Evolutionary conservation across 1,140 invertebrate species (phyloP).

Genomic region (Paraescarpia echinospica): DNA sequence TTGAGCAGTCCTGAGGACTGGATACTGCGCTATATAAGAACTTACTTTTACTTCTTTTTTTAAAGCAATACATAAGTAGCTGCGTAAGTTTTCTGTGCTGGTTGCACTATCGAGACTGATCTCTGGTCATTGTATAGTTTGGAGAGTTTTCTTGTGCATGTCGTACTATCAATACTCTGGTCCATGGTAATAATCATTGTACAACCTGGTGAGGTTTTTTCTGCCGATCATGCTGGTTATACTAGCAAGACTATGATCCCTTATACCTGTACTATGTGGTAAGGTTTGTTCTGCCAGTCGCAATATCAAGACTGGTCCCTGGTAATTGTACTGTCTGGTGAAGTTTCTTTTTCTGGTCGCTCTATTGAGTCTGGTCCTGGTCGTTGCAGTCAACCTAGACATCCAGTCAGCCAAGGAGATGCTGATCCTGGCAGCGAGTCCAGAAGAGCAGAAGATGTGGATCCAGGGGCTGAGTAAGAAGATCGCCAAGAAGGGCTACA

Average conservation of each 20-base stretch:
- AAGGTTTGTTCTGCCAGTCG: background rate
- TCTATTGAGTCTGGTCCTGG: background rate
- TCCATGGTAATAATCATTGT: background rate
- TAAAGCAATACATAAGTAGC: too few species aligned
- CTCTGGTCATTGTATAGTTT: background rate
- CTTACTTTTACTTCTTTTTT: too few species aligned
- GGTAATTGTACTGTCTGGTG: background rate
- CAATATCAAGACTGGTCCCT: background rate
- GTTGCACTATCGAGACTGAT: too few species aligned
- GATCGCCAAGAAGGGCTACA: slow-evolving; percentile 86
- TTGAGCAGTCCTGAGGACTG: too few species aligned
- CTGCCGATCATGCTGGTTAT: background rate
- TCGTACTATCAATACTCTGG: background rate
- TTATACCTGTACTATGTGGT: background rate
- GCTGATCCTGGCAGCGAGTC: slow-evolving; percentile 78
- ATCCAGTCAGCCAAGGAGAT: slow-evolving; percentile 89
- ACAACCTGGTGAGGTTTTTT: background rate
- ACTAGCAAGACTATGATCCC: background rate
- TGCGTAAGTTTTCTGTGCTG: too few species aligned
- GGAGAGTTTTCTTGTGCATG: background rate
- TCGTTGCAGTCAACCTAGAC: slow-evolving; percentile 78
- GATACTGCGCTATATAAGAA: too few species aligned
- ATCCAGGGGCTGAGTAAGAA: slow-evolving; percentile 85
- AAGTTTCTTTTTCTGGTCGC: background rate
- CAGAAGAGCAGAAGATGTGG: slow-evolving; percentile 91